Percentiles rank a stretch among this genome's conserved stretches.
phyloP scores from a whole-genome alignment of 2,797 vertebrate species.

The Phrynocephalus guinanensis region DNA sequence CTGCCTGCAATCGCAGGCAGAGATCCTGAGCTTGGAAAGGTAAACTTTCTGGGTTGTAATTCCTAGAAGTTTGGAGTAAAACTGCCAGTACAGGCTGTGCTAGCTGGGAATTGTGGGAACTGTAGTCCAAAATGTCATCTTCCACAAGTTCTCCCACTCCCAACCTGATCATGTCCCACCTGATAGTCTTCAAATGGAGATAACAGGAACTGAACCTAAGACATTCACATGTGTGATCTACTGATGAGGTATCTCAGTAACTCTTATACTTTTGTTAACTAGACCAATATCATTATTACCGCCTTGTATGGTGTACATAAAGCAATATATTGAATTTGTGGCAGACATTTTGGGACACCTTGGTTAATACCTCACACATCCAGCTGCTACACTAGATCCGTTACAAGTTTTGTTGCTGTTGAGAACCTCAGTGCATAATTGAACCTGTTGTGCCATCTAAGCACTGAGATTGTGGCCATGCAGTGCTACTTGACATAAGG shows the following conservation, averaged over 20 bases:
- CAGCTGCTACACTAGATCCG: background rate
- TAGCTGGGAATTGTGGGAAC: too few species aligned
- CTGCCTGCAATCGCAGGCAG: background rate
- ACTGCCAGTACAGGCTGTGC: too few species aligned
- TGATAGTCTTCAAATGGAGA: background rate
- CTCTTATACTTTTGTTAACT: background rate
- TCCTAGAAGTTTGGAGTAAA: too few species aligned
- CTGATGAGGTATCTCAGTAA: background rate
- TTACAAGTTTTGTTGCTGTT: background rate
- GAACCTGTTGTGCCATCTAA: background rate
- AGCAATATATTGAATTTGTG: background rate
- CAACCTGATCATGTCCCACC: background rate
- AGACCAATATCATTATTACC: background rate
- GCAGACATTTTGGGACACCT: background rate
- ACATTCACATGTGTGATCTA: background rate
- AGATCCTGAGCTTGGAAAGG: too few species aligned
- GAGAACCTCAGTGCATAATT: slow-evolving; percentile 12
- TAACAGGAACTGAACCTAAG: background rate
- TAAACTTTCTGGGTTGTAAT: too few species aligned
- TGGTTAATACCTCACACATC: background rate
- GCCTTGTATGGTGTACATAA: background rate
- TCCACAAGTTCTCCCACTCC: background rate
- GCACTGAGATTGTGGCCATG: background rate
- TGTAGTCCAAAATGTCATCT: too few species aligned
- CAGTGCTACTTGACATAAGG: background rate